Percentiles rank a stretch among this genome's conserved stretches.
Conservation (phyloP, 2,888 invertebrate genomes). For the Ptychoptera contaminata region DNA sequence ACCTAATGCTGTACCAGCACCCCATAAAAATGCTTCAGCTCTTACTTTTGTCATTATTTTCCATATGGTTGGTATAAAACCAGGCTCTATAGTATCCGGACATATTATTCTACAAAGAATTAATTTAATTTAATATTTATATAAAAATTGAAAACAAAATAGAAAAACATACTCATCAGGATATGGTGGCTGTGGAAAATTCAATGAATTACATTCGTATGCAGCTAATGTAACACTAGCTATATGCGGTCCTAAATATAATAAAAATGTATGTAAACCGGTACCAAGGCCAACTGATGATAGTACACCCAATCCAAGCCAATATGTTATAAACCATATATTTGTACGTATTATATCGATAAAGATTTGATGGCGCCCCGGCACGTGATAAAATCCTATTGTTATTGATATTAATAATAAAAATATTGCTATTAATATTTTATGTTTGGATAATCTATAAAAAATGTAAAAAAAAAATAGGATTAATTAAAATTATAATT, state of each 20-base stretch:
- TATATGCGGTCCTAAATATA: constrained; percentile 98
- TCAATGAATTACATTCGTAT: constrained; percentile 86
- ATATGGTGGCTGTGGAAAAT: constrained; percentile 97
- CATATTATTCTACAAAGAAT: constrained; percentile 62
- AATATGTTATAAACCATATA: constrained; percentile 48
- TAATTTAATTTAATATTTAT: constrained; percentile 4
- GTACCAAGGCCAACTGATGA: constrained; percentile 97
- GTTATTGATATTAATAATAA: constrained; percentile 26
- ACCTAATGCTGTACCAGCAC: constrained; percentile 93
- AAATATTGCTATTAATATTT: constrained; percentile 20
- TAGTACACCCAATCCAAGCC: constrained; percentile 86
- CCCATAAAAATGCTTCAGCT: constrained; percentile 96
- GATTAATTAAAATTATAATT: not conserved
- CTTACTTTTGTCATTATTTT: constrained; percentile 91
- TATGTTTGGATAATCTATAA: constrained; percentile 25
- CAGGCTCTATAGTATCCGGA: constrained; percentile 50
- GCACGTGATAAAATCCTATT: constrained; percentile 25
- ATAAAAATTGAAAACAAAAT: constrained; percentile 1
- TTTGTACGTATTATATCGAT: constrained; percentile 25
- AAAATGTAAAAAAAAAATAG: not conserved
- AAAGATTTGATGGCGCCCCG: constrained; percentile 27
- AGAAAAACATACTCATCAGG: constrained; percentile 69
- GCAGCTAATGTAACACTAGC: constrained; percentile 96
- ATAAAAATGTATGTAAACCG: constrained; percentile 93
- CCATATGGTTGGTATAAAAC: constrained; percentile 63